These are phyloP conservation scores for Ailuropoda melanoleuca DNA, from an alignment of 2,113 vertebrate genomes.

Conservation along the genomic window DNA sequence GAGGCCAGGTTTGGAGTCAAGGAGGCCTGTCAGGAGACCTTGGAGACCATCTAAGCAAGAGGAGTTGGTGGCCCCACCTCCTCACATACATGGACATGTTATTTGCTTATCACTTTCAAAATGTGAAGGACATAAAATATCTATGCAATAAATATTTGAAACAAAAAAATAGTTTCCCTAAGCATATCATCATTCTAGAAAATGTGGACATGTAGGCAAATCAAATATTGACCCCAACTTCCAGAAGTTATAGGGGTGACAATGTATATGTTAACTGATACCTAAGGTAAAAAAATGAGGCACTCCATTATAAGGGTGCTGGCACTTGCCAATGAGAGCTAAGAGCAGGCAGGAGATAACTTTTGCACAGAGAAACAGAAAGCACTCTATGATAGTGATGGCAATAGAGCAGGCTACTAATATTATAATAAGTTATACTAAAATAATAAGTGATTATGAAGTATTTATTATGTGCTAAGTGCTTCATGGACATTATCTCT, in stretches of 20 bases:
- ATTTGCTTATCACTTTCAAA: not conserved
- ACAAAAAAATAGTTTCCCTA: not conserved
- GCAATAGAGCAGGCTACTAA: not conserved
- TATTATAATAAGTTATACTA: not conserved
- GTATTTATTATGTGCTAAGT: not conserved
- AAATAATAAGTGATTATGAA: not conserved
- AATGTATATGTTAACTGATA: not conserved
- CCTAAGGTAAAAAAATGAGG: not conserved
- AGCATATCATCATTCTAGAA: not conserved
- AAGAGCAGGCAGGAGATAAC: not conserved
- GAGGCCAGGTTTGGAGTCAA: not conserved
- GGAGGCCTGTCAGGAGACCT: not conserved
- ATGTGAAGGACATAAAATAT: not conserved
- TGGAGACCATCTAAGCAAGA: not conserved
- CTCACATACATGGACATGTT: not conserved
- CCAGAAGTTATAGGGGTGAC: not conserved
- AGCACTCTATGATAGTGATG: not conserved
- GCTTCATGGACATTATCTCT: not conserved
- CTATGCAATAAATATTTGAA: not conserved
- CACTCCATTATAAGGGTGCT: too few species aligned
- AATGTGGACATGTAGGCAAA: not conserved
- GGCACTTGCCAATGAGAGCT: too few species aligned
- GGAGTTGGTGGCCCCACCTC: accelerated
- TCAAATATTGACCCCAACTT: not conserved
- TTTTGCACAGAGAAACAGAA: not conserved